Evolutionary conservation across 1,140 invertebrate species (phyloP), one percentile per base, ranked within the genome.

Genomic region (Drosophila murphyi): DNA sequence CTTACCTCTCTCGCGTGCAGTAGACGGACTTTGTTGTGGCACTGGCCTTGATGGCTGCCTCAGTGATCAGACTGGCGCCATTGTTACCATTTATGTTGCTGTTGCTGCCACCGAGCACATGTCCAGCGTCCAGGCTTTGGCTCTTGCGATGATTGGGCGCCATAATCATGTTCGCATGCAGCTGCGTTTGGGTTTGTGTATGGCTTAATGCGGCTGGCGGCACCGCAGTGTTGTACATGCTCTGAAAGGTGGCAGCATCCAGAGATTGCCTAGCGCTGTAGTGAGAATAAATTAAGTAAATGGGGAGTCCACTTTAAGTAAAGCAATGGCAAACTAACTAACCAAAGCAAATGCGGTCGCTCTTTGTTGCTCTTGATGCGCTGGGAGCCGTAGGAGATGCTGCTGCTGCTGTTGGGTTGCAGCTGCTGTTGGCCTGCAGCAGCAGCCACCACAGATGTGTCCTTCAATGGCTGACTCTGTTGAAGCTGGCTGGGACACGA

Each of bases 401-500:
- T 72, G 76, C 47, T 10, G 20, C 51, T 72, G 76, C 47, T 56
- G 39, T 73, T 80, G n/a, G 37, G 20, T 28, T 74, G 43, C 60
- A 76, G 72, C 12, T 56, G 50, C 28, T 78, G 54, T 4, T 74
- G 70, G 2, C 34, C 59, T 0, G 57, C 57, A 20, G 65, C 12
- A 10, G 72, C 41, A 8, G 68, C 41, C 41, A 54, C 37, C 4
- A 54, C 48, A 29, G 62, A 12, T 7, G 77, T 43, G 63, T 92
- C 92, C 47, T 85, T 81, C 7, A 52, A 52, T 20, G 94, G 94
- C 76, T 94, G 93, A 80, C 93, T 93, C 83, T 96, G 95, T 86
- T 96, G 94, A 92, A 97, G 94, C 91, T 97, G 96, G 93, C 96
- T 97, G 68, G 97, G 97, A 92, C 96, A 98, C 74, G 97, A 98